Evolutionary conservation across 1,140 invertebrate species (phyloP).

Genomic region (Nylanderia fulva): DNA sequence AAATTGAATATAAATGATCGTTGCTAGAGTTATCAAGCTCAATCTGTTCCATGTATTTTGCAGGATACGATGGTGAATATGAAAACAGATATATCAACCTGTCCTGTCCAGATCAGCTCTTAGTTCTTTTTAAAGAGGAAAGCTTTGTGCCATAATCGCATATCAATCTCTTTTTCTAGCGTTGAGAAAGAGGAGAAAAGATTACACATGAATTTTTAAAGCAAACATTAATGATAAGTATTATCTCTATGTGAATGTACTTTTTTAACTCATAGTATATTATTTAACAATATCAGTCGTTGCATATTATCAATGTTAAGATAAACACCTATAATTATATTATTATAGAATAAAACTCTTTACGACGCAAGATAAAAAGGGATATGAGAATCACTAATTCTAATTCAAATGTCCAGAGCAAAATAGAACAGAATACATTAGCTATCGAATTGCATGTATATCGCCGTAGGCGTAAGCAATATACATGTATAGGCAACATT

Average conservation of each 20-base stretch:
- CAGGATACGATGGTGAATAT: background rate
- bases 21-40: background rate
- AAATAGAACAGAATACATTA: constrained; percentile 39
- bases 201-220: background rate
- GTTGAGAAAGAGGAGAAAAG: background rate
- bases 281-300: constrained; percentile 9
- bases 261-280: background rate
- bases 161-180: background rate
- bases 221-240: background rate
- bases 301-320: constrained; percentile 12
- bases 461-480: constrained; percentile 1
- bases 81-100: constrained; percentile 23
- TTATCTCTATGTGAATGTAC: background rate
- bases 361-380: constrained; percentile 7
- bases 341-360: too few relatives aligned
- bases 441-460: constrained; percentile 41
- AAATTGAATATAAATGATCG: constrained; percentile 1
- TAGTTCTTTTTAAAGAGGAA: background rate
- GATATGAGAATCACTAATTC: constrained; percentile 41
- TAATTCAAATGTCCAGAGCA: constrained; percentile 43
- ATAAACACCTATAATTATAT: constrained; percentile 32
- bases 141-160: background rate
- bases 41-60: background rate
- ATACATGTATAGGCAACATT: constrained; percentile 26
- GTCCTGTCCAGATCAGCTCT: background rate